Evolutionary conservation across 2,888 invertebrate genomes (phyloP).

Genomic region (Trissolcus japonicus): DNA sequence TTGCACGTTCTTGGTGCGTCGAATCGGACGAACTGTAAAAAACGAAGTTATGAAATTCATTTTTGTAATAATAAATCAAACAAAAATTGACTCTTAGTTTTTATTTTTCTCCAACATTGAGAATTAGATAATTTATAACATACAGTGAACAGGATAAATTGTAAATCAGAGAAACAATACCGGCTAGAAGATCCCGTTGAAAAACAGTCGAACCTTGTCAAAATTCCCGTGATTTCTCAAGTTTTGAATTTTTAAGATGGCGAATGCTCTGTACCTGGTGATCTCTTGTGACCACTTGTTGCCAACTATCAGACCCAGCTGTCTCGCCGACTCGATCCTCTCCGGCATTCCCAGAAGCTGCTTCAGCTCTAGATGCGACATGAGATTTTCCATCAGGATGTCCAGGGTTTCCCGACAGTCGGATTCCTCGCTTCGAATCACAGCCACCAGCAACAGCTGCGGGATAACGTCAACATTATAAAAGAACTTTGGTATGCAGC

Average conservation of each 20-base stretch:
- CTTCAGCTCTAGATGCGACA: conserved; percentile 1
- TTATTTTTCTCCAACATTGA: too few relatives aligned
- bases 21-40: too few relatives aligned
- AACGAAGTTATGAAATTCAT: too few relatives aligned
- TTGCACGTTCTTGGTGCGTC: too few relatives aligned
- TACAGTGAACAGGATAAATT: too few relatives aligned
- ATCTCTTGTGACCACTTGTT: conserved; percentile 10
- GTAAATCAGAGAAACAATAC: too few relatives aligned
- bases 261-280: not conserved
- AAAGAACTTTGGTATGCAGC: conserved; percentile 14
- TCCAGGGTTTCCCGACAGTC: not conserved
- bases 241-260: not conserved
- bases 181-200: too few relatives aligned
- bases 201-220: too few relatives aligned
- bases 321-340: not conserved
- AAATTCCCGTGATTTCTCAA: not conserved
- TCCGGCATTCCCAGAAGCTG: not conserved
- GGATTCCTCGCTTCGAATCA: not conserved
- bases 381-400: conserved; percentile 8
- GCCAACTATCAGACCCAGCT: conserved; percentile 5
- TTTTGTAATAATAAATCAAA: too few relatives aligned
- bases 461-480: conserved; percentile 12
- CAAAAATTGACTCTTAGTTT: too few relatives aligned
- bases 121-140: too few relatives aligned
- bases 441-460: conserved; percentile 10